These are phyloP conservation scores for Lophura swinhoii DNA, from an alignment of 2,797 vertebrate species.

Conservation along the genomic window DNA sequence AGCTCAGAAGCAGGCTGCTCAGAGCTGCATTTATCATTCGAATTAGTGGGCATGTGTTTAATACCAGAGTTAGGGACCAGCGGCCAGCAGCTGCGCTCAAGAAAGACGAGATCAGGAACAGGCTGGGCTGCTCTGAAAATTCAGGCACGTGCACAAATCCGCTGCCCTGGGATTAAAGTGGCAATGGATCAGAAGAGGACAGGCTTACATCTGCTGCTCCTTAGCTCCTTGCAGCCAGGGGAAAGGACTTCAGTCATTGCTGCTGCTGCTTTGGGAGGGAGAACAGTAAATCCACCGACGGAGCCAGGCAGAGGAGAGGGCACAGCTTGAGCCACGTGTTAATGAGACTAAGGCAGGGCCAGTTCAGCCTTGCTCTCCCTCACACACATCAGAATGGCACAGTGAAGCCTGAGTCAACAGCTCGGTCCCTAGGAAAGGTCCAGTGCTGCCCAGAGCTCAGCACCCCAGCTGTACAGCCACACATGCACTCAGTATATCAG, in stretches of 20 bases:
- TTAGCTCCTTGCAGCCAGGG: neutral
- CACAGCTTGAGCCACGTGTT: rapidly evolving
- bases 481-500: rapidly evolving
- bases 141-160: neutral
- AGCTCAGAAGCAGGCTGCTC: neutral
- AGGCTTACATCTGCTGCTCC: neutral
- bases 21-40: conserved; percentile 14
- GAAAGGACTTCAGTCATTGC: neutral
- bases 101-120: conserved; percentile 41
- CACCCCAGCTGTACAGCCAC: rapidly evolving
- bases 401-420: neutral
- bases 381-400: neutral
- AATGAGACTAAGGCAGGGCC: neutral
- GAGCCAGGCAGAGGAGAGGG: neutral
- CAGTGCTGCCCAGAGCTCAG: neutral
- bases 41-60: conserved; percentile 37
- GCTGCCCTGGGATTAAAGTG: neutral
- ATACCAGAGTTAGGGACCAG: neutral
- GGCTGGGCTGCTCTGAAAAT: conserved; percentile 12
- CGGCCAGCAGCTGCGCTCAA: conserved; percentile 29
- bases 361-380: neutral
- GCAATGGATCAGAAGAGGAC: neutral
- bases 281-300: neutral
- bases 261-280: neutral
- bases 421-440: neutral